A percentile compares a stretch with the other conserved stretches of the same genome.
Evolutionary conservation across 2,888 invertebrate genomes (phyloP).

Genomic region (Gastrophysa polygoni): DNA sequence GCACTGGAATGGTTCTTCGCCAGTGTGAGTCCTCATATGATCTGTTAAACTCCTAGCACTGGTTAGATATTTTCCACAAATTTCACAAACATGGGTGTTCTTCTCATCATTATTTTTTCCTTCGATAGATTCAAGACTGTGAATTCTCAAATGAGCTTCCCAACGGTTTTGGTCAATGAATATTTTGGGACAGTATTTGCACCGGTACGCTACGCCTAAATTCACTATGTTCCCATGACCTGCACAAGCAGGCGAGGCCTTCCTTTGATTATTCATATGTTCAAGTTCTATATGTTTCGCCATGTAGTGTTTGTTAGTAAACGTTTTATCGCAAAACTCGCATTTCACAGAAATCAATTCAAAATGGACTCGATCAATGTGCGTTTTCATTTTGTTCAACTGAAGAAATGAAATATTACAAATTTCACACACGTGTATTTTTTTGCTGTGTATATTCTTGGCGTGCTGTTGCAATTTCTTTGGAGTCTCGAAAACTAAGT

Average conservation of each 20-base stretch:
- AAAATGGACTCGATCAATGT: constrained; percentile 8
- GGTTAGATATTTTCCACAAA: not conserved
- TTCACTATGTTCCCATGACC: not conserved
- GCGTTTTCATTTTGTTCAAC: not conserved
- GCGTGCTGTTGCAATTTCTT: not conserved
- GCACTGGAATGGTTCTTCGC: constrained; percentile 6
- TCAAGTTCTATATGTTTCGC: not conserved
- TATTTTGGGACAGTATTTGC: not conserved
- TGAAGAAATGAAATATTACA: not conserved
- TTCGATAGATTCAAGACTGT: not conserved
- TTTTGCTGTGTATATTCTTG: not conserved
- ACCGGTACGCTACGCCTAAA: not conserved
- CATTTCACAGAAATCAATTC: not conserved
- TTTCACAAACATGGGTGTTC: not conserved
- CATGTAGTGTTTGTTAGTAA: not conserved
- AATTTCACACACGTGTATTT: not conserved
- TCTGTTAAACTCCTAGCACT: not conserved
- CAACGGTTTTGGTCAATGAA: no score
- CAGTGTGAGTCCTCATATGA: constrained; percentile 10
- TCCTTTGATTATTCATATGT: constrained; percentile 2
- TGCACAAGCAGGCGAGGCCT: not conserved
- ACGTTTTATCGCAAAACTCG: not conserved
- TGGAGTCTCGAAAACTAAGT: not conserved
- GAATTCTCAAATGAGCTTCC: no score
- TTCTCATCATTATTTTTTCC: not conserved